Evolutionary conservation across 2,888 invertebrate genomes (phyloP), one percentile per base, ranked within the genome.

Genomic region (Tethea ocularis): DNA sequence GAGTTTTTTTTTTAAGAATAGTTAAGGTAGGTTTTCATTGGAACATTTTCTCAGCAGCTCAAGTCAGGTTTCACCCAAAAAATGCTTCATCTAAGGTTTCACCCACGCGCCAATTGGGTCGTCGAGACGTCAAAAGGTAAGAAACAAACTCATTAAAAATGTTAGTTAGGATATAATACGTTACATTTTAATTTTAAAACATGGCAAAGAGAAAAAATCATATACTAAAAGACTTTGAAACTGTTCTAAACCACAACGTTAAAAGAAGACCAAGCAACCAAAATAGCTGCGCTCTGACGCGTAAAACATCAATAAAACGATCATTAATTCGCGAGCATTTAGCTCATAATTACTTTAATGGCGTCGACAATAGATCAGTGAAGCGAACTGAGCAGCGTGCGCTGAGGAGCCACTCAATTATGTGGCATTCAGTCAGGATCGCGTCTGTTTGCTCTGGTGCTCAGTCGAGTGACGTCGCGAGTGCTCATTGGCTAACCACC

Each of bases 281-380:
- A 51, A 62, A 57, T 36, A 33, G 56, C n/a, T 46, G 73, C 68
- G 68, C 78, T 63, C 55, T 80, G 80, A 82, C 74, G 84, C 85
- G 88, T 86, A 75, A 83, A 86, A 83, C 83, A 80, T 86, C 81
- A 77, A 84, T 88, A 84, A 85, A 87, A 83, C 82, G 79, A 71
- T 84, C 79, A 83, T 89, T 87, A 88, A 88, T 86, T 87, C 75
- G 71, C 74, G 74, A 81, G 76, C 88, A 84, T 88, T 90, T 89
- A 87, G 80, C 74, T 82, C 77, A 84, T 89, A 90, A 91, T 90
- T 89, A 84, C 82, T 83, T 74, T 84, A 85, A 88, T 87, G 87
- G 87, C 77, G 77, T 72, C 69, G 73, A 90, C 89, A 89, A 91
- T 89, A 78, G 85, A 78, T 79, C 83, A 75, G 75, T 71, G 69